These are phyloP conservation scores for Clamator glandarius DNA, from an alignment of 2,797 vertebrate genomes.

Conservation along the genomic window DNA sequence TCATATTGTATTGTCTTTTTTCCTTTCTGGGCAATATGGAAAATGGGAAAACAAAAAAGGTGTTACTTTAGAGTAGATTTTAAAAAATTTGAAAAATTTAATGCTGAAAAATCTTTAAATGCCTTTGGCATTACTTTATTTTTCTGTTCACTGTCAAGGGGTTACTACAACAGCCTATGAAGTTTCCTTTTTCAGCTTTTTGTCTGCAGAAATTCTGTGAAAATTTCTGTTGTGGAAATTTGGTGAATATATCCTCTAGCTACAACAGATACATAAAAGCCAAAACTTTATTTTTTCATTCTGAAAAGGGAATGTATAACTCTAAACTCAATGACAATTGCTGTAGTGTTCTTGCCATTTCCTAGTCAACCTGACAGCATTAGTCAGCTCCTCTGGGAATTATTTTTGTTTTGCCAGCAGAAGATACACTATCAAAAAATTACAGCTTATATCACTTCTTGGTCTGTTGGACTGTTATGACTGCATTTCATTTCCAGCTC, in stretches of 20 bases:
- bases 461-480: conserved; percentile 63
- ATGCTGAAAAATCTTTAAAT: not conserved
- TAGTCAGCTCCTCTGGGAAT: conserved; percentile 1
- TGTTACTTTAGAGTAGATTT: not conserved
- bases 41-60: not conserved
- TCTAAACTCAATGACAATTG: not conserved
- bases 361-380: not conserved
- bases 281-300: not conserved
- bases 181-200: not conserved
- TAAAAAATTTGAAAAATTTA: not conserved
- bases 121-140: not conserved
- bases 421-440: conserved; percentile 65
- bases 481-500: conserved; percentile 71
- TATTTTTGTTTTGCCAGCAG: conserved; percentile 62
- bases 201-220: not conserved
- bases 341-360: not conserved
- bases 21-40: not conserved
- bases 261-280: not conserved
- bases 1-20: not conserved
- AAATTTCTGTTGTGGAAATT: not conserved
- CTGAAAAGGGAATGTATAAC: not conserved
- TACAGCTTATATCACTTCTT: conserved; percentile 68
- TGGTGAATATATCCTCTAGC: not conserved
- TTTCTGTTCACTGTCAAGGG: not conserved
- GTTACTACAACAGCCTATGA: not conserved